phyloP scores from a whole-genome alignment of 1,140 invertebrate species.

The Drosophila insularis region DNA sequence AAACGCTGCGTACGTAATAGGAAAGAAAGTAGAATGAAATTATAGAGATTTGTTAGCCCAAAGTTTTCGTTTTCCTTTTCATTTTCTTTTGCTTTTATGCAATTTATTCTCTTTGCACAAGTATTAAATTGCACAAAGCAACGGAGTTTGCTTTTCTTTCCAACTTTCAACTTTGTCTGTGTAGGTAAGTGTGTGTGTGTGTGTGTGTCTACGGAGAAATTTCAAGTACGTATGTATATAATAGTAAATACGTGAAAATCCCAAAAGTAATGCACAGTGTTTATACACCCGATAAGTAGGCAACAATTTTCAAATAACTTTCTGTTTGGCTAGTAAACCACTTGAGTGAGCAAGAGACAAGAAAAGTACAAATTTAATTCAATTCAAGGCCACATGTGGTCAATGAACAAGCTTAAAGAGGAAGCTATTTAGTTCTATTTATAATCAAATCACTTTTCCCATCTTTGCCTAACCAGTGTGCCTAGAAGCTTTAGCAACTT shows the following conservation, averaged over 20 bases:
- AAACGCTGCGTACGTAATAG: conserved; percentile 85
- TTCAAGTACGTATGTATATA: conserved; percentile 37
- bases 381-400: conserved; percentile 6
- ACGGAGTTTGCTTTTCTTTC: conserved; percentile 51
- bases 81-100: conserved; percentile 56
- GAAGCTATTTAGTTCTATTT: conserved; percentile 1
- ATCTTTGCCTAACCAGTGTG: conserved; percentile 22
- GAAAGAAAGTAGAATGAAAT: conserved; percentile 5
- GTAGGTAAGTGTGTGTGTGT: conserved; percentile 18
- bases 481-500: conserved; percentile 42
- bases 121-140: conserved; percentile 75
- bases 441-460: conserved; percentile 21
- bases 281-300: conserved; percentile 16
- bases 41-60: conserved; percentile 20
- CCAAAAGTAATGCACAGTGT: conserved; percentile 17
- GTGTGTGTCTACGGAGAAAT: conserved; percentile 30
- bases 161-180: conserved; percentile 29
- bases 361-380: not conserved
- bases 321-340: too few relatives aligned
- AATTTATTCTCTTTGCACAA: conserved; percentile 63
- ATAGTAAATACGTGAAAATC: conserved; percentile 23
- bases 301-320: not conserved
- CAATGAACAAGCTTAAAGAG: not conserved
- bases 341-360: not conserved
- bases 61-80: conserved; percentile 45